These are phyloP conservation scores for Threskiornis aethiopicus DNA, from an alignment of 2,797 vertebrate species.

Conservation along the genomic window DNA sequence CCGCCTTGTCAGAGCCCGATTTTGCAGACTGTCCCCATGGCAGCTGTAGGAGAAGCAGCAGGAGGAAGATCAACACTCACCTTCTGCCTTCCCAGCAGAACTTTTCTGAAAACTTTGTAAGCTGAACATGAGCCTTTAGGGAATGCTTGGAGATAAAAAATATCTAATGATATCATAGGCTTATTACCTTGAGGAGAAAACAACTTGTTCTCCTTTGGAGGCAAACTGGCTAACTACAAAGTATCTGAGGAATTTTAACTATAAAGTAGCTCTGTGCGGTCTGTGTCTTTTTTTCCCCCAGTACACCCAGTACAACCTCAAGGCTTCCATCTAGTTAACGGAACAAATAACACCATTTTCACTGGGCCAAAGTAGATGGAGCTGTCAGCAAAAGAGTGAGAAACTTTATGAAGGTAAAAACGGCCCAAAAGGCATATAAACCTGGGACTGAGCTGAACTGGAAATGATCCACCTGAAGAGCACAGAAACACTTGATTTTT, in stretches of 20 bases:
- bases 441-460: background rate
- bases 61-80: background rate
- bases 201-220: background rate
- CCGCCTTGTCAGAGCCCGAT: background rate
- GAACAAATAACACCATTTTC: background rate
- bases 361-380: background rate
- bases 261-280: background rate
- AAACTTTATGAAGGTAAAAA: background rate
- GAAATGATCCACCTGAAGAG: background rate
- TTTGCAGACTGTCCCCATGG: background rate
- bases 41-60: background rate
- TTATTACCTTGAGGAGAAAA: background rate
- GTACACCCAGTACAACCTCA: background rate
- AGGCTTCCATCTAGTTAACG: background rate
- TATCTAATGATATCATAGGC: background rate
- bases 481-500: background rate
- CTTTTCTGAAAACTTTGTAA: background rate
- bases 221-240: background rate
- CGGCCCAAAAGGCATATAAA: background rate
- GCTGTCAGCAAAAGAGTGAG: background rate
- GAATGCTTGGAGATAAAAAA: conserved; percentile 6
- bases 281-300: background rate
- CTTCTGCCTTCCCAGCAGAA: background rate
- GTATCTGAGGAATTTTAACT: background rate
- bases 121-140: background rate